phyloP scores from a whole-genome alignment of 2,797 vertebrate genomes.

The Capromys pilorides region DNA sequence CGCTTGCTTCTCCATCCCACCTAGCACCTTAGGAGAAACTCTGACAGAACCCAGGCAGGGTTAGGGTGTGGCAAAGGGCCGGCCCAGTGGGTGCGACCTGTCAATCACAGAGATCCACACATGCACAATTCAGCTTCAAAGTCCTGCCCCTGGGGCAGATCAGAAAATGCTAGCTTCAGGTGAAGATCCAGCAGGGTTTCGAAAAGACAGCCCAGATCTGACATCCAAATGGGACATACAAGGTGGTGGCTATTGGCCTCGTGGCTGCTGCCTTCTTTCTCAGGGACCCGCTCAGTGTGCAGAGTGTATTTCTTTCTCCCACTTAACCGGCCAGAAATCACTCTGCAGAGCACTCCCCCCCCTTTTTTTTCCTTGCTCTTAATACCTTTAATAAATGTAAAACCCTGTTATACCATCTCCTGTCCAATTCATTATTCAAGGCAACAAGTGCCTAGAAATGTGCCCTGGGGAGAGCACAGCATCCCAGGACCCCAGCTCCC shows the following conservation, averaged over 20 bases:
- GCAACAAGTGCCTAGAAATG: not conserved
- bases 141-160: not conserved
- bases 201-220: not conserved
- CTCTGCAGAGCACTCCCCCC: not conserved
- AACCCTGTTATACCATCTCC: not conserved
- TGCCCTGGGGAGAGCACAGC: not conserved
- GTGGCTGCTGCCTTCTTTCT: not conserved
- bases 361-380: not conserved
- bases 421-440: not conserved
- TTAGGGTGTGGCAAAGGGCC: too few species aligned
- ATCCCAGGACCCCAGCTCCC: not conserved
- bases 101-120: not conserved
- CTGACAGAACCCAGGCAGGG: not conserved
- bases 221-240: not conserved
- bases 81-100: not conserved
- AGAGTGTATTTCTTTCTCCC: not conserved
- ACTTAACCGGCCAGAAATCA: not conserved
- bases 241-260: not conserved
- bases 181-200: not conserved
- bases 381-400: not conserved
- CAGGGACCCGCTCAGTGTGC: too few species aligned
- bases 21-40: not conserved
- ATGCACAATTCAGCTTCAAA: not conserved
- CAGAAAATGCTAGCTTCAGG: not conserved
- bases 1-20: not conserved